phyloP scores from a whole-genome alignment of 2,113 vertebrate genomes.

The Neodon shergylaensis region DNA sequence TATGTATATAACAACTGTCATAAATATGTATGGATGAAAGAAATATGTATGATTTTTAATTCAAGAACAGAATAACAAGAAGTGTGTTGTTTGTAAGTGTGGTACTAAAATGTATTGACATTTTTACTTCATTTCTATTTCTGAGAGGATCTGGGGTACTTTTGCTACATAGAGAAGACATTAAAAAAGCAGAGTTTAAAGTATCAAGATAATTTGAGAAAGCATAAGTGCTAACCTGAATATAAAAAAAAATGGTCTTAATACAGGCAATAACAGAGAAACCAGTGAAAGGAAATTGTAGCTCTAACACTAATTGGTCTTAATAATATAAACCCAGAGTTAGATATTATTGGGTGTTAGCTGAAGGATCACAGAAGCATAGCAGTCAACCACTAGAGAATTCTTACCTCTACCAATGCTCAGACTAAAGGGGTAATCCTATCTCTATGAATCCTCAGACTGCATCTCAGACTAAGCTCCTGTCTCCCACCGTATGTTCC shows the following conservation, averaged over 20 bases:
- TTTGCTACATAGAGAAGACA: neutral
- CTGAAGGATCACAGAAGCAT: too few species aligned
- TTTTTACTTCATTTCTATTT: neutral
- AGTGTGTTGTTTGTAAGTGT: neutral
- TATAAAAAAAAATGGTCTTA: neutral
- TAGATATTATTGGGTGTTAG: too few species aligned
- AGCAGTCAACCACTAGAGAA: too few species aligned
- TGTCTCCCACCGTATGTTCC: too few species aligned
- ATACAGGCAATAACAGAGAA: neutral
- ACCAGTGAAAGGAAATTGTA: neutral
- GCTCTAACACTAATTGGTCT: too few species aligned
- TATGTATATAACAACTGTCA: neutral
- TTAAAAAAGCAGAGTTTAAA: neutral
- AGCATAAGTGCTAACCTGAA: neutral
- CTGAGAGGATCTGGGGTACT: neutral
- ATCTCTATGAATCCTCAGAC: too few species aligned
- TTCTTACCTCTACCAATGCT: too few species aligned
- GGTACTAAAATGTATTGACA: neutral
- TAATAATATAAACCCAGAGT: too few species aligned
- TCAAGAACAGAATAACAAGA: neutral
- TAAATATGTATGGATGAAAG: neutral
- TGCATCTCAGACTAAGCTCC: too few species aligned
- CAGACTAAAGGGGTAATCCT: too few species aligned
- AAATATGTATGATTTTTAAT: neutral
- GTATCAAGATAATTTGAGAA: neutral